Base-by-base conservation (phyloP, 1,140 invertebrate species). In the Micrasema longulum region DNA sequence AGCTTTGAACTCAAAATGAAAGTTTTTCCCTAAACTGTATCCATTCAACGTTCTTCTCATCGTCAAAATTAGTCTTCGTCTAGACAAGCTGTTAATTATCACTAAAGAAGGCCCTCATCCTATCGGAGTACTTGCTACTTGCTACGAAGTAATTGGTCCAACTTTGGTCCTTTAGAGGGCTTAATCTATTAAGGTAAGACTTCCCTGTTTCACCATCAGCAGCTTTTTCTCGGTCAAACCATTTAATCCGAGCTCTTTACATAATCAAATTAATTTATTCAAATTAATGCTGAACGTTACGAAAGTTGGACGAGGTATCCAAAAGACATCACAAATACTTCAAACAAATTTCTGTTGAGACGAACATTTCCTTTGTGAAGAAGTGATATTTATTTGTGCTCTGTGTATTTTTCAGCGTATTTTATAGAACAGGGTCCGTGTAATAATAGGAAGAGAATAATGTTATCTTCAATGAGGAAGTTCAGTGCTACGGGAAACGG, bases 261-360 rank as follows among this genome's bases (percentile, higher is more conserved):
- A 7, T 57, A 57, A 57, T 57, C 53, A 6, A 57, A 35, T 57
- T 57, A 57, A 57, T 57, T 57, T 16, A 57, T 57, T 57, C 53
- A 57, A 57, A 57, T 31, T 57, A 2, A 38, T 16, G 53, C 36
- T 57, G 26, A 57, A 38, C 23, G 36, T 57, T 57, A 36, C 36
- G 53, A 36, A 57, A n/a, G 18, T 45, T 16, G 10, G 9, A 4
- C 43, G 18, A 45, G 43, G 18, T n/a, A 6, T 45, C 18, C 43
- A 6, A 14, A 16, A 14, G 43, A 45, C 43, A 16, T 45, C 43
- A 45, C 43, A 1, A 4, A 16, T 45, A 45, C 43, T 16, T 45
- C n/a, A 0, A 45, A 45, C 1, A 45, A n/a, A n/a, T n/a, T n/a
- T n/a, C n/a, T n/a, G n/a, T n/a, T n/a, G n/a, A n/a, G n/a, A n/a